These are phyloP conservation scores for Brachionus calyciflorus DNA, from an alignment of 1,140 invertebrate species.

Conservation along the genomic window DNA sequence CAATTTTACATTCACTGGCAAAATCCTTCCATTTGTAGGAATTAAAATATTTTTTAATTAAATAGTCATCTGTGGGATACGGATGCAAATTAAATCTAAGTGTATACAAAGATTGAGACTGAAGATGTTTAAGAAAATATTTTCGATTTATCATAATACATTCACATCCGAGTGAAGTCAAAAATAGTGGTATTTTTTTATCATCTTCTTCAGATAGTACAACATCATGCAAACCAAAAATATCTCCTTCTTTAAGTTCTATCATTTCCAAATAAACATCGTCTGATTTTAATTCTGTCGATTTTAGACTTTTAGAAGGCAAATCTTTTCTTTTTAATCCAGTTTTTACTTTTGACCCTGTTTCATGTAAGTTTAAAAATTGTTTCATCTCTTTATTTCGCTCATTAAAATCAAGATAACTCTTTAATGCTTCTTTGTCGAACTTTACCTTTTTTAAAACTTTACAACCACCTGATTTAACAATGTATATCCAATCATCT, in stretches of 20 bases:
- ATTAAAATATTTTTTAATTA: constrained; percentile 20
- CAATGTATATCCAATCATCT: constrained; percentile 28
- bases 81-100: constrained; percentile 27
- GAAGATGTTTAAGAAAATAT: constrained; percentile 28
- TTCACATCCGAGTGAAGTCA: constrained; percentile 4
- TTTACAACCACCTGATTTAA: constrained; percentile 12
- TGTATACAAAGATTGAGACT: background rate
- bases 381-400: background rate
- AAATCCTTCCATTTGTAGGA: constrained; percentile 1
- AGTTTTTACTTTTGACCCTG: constrained; percentile 7
- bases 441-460: background rate
- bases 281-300: background rate
- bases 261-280: background rate
- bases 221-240: constrained; percentile 38
- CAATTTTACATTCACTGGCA: background rate
- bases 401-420: background rate
- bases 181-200: background rate
- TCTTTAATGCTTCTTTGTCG: background rate
- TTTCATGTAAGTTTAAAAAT: background rate
- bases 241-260: constrained; percentile 1
- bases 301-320: background rate
- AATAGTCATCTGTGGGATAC: constrained; percentile 7
- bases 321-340: background rate
- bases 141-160: constrained; percentile 35
- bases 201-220: background rate